Evolutionary conservation across 2,888 invertebrate species (phyloP), one percentile per base, ranked within the genome.

Genomic region (Temnothorax ravouxi): DNA sequence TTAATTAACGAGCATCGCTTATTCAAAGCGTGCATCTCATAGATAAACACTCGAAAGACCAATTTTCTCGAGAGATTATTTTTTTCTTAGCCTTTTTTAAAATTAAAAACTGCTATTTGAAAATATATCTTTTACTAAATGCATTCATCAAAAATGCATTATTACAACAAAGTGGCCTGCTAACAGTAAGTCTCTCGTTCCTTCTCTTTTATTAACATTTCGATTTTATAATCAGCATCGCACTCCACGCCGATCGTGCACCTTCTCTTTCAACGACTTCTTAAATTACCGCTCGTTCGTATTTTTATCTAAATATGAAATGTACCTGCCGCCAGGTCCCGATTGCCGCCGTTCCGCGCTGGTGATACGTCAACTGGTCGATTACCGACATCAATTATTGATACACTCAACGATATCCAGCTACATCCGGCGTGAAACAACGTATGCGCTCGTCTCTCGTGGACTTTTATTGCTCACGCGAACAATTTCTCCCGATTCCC

Each of bases 191-290:
- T n/a, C 0, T 18, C 5, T 52, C 25, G 21, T 34, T 15, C 8
- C 34, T 75, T 74, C 47, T 67, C 76, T 77, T 71, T 77, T 81
- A 83, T 84, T 84, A 88, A 74, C 69, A 72, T 79, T 88, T 86
- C 79, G 84, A 88, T 88, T 88, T 88, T 88, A 83, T 84, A 88
- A 88, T 84, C 88, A 88, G 74, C 83, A 75, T 74, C 83, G 76
- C 76, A 77, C 75, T 72, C 44, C 18, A 41, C 44, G 41, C 38
- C 69, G 72, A 41, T 69, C 62, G 74, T 59, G 52, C 41, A 61
- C 61, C 21, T n/a, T n/a, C 29, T 52, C 54, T 54, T 21, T 59
- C 75, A 71, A 69, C 81, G 71, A 76, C 29, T 41, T 41, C 67
- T 81, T 80, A 88, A 85, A 82, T 88, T 88, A 84, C 41, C 50